These are phyloP conservation scores for Drosophila lini DNA, from an alignment of 1,140 invertebrate species.

Conservation along the genomic window DNA sequence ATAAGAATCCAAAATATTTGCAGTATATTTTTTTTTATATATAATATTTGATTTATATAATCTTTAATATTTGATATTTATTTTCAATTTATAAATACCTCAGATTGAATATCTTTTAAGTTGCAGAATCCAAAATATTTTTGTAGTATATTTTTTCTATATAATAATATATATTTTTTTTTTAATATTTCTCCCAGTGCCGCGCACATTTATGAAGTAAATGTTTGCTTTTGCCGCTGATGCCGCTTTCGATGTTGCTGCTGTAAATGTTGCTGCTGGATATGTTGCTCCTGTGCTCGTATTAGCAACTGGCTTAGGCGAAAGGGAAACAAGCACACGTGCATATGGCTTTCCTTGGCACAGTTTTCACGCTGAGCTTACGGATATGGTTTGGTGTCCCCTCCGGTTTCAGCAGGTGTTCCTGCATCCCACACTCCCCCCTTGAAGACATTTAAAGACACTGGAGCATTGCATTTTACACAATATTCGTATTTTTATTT, in stretches of 20 bases:
- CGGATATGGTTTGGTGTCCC: constrained; percentile 1
- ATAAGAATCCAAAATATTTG: no score
- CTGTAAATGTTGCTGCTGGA: constrained; percentile 6
- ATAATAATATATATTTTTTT: background rate
- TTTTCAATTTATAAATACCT: no score
- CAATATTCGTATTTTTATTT: constrained; percentile 51
- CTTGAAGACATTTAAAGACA: constrained; percentile 20
- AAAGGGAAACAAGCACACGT: constrained; percentile 45
- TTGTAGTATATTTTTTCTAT: background rate
- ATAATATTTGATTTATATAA: no score
- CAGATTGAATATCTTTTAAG: no score
- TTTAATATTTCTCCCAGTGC: constrained; percentile 8
- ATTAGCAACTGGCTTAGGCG: constrained; percentile 61
- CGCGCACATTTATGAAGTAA: constrained; percentile 21
- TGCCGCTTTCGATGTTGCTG: constrained; percentile 10
- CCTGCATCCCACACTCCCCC: background rate
- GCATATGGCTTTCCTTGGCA: constrained; percentile 66
- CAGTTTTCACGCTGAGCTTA: constrained; percentile 53
- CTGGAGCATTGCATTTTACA: constrained; percentile 45
- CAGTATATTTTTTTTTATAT: no score
- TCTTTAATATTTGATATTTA: no score
- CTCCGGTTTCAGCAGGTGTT: background rate
- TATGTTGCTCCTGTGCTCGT: constrained; percentile 36
- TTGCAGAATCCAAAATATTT: no score
- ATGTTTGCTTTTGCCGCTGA: constrained; percentile 24